Evolutionary conservation across 2,888 invertebrate genomes (phyloP).

Genomic region (Clivina fossor): DNA sequence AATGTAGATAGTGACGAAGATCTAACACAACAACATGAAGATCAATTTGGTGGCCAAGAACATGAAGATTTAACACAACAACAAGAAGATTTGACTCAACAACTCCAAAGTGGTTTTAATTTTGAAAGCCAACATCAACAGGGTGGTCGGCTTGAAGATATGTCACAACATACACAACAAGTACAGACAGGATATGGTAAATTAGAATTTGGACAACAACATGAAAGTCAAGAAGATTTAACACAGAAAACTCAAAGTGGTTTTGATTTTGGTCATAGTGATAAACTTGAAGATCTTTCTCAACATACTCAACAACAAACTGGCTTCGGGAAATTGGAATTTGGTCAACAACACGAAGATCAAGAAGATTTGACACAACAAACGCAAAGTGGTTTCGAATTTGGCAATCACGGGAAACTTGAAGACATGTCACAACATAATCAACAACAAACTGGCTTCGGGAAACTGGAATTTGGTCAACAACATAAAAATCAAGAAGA

Average conservation of each 20-base stretch:
- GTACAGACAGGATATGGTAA: slow-evolving; percentile 41
- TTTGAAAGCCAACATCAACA: slow-evolving; percentile 42
- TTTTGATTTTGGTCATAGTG: background rate
- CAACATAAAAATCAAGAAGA: slow-evolving; percentile 36
- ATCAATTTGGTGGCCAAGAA: slow-evolving; percentile 37
- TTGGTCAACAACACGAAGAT: slow-evolving; percentile 28
- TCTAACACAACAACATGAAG: slow-evolving; percentile 41
- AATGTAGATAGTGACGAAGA: slow-evolving; percentile 45
- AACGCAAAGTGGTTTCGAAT: slow-evolving; percentile 43
- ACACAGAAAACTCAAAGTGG: slow-evolving; percentile 36
- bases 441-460: slow-evolving; percentile 29
- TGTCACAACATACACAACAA: slow-evolving; percentile 37
- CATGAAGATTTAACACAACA: slow-evolving; percentile 20
- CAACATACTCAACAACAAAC: slow-evolving; percentile 36
- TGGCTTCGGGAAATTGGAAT: slow-evolving; percentile 36
- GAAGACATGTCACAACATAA: slow-evolving; percentile 38
- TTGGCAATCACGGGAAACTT: slow-evolving; percentile 34
- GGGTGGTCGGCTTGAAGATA: slow-evolving; percentile 30
- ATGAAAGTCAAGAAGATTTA: slow-evolving; percentile 37
- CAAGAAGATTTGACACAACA: slow-evolving; percentile 41
- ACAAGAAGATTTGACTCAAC: slow-evolving; percentile 35
- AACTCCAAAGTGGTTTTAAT: slow-evolving; percentile 43
- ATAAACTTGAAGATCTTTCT: slow-evolving; percentile 19
- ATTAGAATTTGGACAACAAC: slow-evolving; percentile 26
- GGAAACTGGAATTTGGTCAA: slow-evolving; percentile 35